Conservation (phyloP, 1,140 invertebrate species). For the Drosophila rufa region DNA sequence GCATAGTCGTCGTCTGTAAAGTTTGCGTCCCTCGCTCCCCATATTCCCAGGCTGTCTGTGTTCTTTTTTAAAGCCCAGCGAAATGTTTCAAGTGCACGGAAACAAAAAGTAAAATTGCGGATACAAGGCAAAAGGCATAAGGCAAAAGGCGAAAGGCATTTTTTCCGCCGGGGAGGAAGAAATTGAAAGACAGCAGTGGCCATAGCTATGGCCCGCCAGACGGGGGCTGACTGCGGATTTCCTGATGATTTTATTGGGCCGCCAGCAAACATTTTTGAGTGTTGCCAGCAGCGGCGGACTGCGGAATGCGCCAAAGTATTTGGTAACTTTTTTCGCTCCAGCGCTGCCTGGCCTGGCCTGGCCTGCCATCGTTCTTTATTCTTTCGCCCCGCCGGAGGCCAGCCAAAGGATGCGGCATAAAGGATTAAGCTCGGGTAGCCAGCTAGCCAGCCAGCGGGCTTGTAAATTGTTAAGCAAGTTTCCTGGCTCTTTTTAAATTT, state of each 20-base stretch:
- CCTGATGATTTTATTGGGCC: slow-evolving; percentile 82
- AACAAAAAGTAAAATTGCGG: slow-evolving; percentile 32
- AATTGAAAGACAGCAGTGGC: slow-evolving; percentile 67
- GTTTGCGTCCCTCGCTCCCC: slow-evolving; percentile 35
- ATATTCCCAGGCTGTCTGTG: slow-evolving; percentile 7
- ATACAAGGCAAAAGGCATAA: slow-evolving; percentile 24
- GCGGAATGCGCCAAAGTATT: slow-evolving; percentile 79
- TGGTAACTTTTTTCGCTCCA: slow-evolving; percentile 59
- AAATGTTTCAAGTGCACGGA: slow-evolving; percentile 70
- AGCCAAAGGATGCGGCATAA: slow-evolving; percentile 63
- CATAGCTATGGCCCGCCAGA: slow-evolving; percentile 30
- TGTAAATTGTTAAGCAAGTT: slow-evolving; percentile 73
- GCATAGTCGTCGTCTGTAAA: slow-evolving; percentile 69
- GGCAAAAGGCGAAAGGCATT: slow-evolving; percentile 51
- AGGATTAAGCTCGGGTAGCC: slow-evolving; percentile 70
- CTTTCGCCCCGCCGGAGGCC: slow-evolving; percentile 36
- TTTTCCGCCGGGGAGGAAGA: slow-evolving; percentile 49
- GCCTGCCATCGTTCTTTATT: slow-evolving; percentile 29
- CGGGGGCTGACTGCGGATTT: slow-evolving; percentile 63
- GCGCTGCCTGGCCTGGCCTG: not conserved
- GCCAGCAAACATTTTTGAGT: slow-evolving; percentile 81
- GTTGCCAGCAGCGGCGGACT: slow-evolving; percentile 75
- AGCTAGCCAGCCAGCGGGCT: slow-evolving; percentile 34
- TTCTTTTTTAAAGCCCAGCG: slow-evolving; percentile 61
- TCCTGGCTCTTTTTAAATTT: slow-evolving; percentile 62